These are phyloP conservation scores for Chaunax sp. DNA, from an alignment of 2,797 vertebrate genomes.

Conservation along the genomic window DNA sequence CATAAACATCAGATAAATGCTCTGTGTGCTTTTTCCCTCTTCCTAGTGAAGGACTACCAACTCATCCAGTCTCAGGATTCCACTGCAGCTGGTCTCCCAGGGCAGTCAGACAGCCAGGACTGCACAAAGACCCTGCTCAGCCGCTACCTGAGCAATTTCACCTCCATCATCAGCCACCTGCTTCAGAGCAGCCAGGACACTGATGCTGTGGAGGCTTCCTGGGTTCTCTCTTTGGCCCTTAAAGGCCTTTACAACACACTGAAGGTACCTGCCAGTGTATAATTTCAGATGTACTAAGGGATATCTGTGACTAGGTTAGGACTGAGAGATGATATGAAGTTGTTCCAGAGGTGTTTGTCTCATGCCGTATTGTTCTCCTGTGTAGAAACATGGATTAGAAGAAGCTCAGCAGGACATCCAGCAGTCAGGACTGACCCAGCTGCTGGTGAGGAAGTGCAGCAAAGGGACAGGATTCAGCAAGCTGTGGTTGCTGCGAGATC, in stretches of 20 bases:
- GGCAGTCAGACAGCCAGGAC: conserved; percentile 50
- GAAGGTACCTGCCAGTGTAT: conserved; percentile 82
- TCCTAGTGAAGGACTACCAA: conserved; percentile 97
- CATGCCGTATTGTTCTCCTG: not conserved
- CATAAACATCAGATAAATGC: conserved; percentile 1
- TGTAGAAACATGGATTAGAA: conserved; percentile 92
- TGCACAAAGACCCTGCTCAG: conserved; percentile 81
- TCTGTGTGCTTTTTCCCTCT: not conserved
- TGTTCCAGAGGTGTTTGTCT: not conserved
- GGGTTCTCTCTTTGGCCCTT: conserved; percentile 94
- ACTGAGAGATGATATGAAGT: not conserved
- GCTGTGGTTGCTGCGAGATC: conserved; percentile 95
- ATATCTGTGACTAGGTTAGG: too few relatives aligned
- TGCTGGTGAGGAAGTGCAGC: conserved; percentile 96
- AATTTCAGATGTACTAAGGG: not conserved
- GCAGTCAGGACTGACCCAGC: conserved; percentile 90
- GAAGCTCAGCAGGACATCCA: conserved; percentile 90
- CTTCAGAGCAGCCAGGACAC: conserved; percentile 89
- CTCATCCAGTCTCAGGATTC: conserved; percentile 88
- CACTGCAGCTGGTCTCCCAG: conserved; percentile 52
- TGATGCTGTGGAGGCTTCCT: conserved; percentile 95
- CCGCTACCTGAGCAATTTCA: conserved; percentile 92
- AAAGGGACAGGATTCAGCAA: conserved; percentile 99
- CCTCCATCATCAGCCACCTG: conserved; percentile 90
- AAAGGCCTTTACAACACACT: conserved; percentile 96